These are phyloP conservation scores for Embidobia sp. DNA, from an alignment of 2,888 invertebrate species.

Conservation along the genomic window DNA sequence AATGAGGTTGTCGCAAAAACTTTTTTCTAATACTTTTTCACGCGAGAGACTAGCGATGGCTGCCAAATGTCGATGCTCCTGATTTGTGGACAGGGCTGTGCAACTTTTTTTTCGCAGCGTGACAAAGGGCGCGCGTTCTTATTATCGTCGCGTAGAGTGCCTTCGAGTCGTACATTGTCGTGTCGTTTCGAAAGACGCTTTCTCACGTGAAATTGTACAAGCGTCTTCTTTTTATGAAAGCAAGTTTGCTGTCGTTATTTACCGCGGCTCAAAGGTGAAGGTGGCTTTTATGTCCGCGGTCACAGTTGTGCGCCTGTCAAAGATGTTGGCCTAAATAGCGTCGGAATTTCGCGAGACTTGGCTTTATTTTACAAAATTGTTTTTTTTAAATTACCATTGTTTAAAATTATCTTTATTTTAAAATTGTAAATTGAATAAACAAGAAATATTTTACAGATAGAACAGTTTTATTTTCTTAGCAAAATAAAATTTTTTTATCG, in stretches of 20 bases:
- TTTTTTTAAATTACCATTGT: no score
- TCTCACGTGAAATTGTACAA: conserved; percentile 47
- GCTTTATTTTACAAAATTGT: background rate
- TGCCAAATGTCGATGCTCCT: conserved; percentile 6
- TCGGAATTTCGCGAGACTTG: no score
- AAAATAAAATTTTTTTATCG: no score
- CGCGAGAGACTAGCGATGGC: no score
- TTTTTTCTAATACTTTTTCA: no score
- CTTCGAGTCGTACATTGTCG: conserved; percentile 34
- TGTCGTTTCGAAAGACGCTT: conserved; percentile 39
- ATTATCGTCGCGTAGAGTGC: conserved; percentile 31
- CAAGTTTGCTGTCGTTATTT: conserved; percentile 48
- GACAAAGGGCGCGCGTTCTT: conserved; percentile 32
- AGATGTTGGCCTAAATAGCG: conserved; percentile 25
- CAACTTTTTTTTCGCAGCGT: conserved; percentile 10
- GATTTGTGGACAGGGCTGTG: conserved; percentile 12
- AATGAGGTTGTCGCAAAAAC: no score
- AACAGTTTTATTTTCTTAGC: no score
- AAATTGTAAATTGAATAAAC: no score
- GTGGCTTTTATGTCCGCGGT: conserved; percentile 41
- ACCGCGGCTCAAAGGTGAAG: conserved; percentile 29
- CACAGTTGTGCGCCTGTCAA: conserved; percentile 34
- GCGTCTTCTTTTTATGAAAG: conserved; percentile 38
- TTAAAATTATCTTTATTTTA: no score
- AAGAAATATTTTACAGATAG: no score